These are phyloP conservation scores for Pogona vitticeps DNA, from an alignment of 2,113 vertebrate species.

Conservation along the genomic window DNA sequence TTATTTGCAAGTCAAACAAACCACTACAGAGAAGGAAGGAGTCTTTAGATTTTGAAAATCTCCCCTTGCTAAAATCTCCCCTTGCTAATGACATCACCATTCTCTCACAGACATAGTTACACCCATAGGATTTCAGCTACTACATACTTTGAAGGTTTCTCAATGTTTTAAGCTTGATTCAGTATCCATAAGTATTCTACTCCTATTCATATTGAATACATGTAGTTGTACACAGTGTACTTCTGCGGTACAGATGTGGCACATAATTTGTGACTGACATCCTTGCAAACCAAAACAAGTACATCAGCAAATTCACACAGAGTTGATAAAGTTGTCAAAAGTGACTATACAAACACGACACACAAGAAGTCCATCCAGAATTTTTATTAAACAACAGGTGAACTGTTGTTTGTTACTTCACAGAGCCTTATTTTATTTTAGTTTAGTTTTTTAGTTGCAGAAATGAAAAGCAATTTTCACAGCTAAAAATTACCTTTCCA, in stretches of 20 bases:
- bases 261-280: not conserved
- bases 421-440: not conserved
- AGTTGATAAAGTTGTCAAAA: not conserved
- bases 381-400: constrained; percentile 21
- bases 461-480: constrained; percentile 45
- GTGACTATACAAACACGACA: not conserved
- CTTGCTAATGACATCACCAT: too few relatives aligned
- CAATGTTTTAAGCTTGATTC: too few relatives aligned
- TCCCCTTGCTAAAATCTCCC: too few relatives aligned
- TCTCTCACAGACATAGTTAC: too few relatives aligned
- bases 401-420: not conserved
- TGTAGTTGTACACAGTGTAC: not conserved
- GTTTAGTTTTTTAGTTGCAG: not conserved
- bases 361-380: not conserved
- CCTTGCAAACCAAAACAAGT: not conserved
- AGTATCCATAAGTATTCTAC: too few relatives aligned
- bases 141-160: too few relatives aligned
- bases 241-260: not conserved
- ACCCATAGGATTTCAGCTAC: too few relatives aligned
- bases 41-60: too few relatives aligned
- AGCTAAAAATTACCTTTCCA: constrained; percentile 27
- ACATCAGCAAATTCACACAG: not conserved
- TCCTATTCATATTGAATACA: not conserved
- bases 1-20: too few relatives aligned
- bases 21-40: too few relatives aligned